Percentiles rank a stretch among this genome's conserved stretches.
These are phyloP conservation scores for Apamea monoglypha DNA, from an alignment of 2,888 invertebrate genomes.

Conservation along the genomic window DNA sequence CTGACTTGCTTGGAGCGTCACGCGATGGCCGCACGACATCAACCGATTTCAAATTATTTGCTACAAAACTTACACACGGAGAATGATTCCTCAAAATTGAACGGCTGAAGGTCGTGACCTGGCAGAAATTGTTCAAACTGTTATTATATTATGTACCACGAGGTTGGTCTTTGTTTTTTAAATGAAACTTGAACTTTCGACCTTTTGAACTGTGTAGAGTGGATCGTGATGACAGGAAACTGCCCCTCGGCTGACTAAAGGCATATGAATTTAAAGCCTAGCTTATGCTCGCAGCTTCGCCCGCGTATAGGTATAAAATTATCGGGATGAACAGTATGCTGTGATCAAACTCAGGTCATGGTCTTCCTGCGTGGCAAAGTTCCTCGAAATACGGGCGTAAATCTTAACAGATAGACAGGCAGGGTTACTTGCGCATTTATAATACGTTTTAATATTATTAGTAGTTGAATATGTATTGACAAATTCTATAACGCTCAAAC, in stretches of 20 bases:
- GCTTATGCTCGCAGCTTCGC: no score
- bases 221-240: background rate
- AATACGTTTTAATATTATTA: no score
- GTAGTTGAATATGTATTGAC: background rate
- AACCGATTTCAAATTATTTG: conserved; percentile 48
- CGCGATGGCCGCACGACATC: conserved; percentile 53
- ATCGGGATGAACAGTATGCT: background rate
- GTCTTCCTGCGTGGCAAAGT: background rate
- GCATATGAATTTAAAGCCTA: no score
- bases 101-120: conserved; percentile 35
- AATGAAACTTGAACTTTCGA: background rate
- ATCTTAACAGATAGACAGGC: background rate
- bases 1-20: conserved; percentile 35
- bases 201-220: background rate
- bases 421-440: background rate
- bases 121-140: conserved; percentile 15
- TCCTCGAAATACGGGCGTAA: background rate
- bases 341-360: background rate
- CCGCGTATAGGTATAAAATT: background rate
- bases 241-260: background rate
- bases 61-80: conserved; percentile 33
- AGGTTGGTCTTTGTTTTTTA: background rate
- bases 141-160: conserved; percentile 6
- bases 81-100: conserved; percentile 30
- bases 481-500: background rate